Percentiles rank a stretch among this genome's conserved stretches.
phyloP scores from a whole-genome alignment of 1,140 invertebrate genomes.

The Ylistrum balloti region DNA sequence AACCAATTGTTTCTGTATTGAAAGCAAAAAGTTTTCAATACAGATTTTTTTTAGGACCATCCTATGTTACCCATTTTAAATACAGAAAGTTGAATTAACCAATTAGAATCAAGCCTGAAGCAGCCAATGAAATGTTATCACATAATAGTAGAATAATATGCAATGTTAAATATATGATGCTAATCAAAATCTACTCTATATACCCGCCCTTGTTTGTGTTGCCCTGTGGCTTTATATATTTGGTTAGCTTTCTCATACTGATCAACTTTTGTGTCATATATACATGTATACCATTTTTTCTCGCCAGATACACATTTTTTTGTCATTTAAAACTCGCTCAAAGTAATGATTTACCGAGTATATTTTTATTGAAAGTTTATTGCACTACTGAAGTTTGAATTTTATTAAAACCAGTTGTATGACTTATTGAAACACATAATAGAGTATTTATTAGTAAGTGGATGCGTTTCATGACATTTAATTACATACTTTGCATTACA shows the following conservation, averaged over 20 bases:
- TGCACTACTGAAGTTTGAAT: neutral
- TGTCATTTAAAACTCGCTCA: conserved; percentile 9
- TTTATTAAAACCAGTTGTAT: neutral
- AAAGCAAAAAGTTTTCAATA: too few relatives aligned
- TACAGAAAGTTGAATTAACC: conserved; percentile 58
- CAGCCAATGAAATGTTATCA: conserved; percentile 65
- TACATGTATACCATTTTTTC: neutral
- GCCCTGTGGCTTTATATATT: conserved; percentile 16
- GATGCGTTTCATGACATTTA: neutral
- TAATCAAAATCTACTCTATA: neutral
- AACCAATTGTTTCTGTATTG: too few relatives aligned
- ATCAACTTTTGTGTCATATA: neutral
- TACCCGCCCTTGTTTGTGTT: conserved; percentile 17
- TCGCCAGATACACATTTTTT: neutral
- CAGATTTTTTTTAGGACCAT: too few relatives aligned
- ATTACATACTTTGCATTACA: neutral
- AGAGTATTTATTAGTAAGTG: neutral
- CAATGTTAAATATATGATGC: neutral
- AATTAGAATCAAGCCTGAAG: conserved; percentile 65
- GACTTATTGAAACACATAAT: neutral
- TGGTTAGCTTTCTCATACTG: neutral
- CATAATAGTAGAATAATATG: conserved; percentile 26
- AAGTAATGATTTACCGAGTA: neutral
- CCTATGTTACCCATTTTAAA: too few relatives aligned
- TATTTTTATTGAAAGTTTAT: conserved; percentile 28